Base-by-base conservation (phyloP, 2,888 invertebrate genomes). In the Drosophila nigricruria region DNA sequence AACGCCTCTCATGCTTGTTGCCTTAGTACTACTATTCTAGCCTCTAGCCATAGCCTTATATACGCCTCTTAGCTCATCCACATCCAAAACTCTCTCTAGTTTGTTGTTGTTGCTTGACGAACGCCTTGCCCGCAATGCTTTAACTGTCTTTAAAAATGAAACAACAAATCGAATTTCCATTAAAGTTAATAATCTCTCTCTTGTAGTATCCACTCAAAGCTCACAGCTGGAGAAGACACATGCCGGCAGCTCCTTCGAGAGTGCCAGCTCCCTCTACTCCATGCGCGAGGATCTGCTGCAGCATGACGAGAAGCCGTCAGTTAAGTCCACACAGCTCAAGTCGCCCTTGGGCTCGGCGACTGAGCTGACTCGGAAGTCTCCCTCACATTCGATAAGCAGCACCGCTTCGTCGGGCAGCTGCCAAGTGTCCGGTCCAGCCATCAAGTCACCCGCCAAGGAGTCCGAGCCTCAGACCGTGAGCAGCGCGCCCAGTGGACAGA, bases 171-270 rank as follows among this genome's bases (percentile, higher is more conserved):
- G 25, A 25, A 10, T n/a, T 27, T 1, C 5, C 9, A 18, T n/a
- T 30, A 1, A 30, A 3, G 18, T 30, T 5, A 5, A n/a, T 9
- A 20, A 14, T 45, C 10, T 27, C 32, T 62, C 40, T 20, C 38
- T 57, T 62, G 5, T 68, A 93, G 93, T 91, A 63, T 92, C 93
- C 68, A 92, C 92, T 0, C 93, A 93, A 71, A 93, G 92, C 60
- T 93, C 93, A 0, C 93, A 93, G 92, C 94, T 94, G 78, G 94
- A 94, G 73, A 90, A 91, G 60, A 95, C 94, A 4, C 95, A 95
- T 89, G 96, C 96, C 71, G 97, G 97, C 30, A 97, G 96, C 77
- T 97, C 97, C n/a, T 97, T 97, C 92, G 97, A 97, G 93, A 97
- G 97, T 92, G 96, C 96, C 73, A 96, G 96, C 65, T 96, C 96